Conservation (phyloP, 1,140 invertebrate genomes). For the Sogatella furcifera region DNA sequence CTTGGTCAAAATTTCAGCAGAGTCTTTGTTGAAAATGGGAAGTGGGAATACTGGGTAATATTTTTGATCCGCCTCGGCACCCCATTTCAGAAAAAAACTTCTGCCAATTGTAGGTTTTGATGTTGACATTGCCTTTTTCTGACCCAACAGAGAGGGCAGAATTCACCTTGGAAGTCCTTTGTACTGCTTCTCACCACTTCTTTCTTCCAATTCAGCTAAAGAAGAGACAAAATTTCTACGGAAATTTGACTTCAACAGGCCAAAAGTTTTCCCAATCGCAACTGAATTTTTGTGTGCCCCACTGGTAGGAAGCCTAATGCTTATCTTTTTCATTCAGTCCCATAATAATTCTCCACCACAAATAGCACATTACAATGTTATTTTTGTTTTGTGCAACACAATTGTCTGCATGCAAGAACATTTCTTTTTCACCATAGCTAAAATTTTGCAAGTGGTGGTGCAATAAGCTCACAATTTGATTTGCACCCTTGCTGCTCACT, state of each 20-base stretch:
- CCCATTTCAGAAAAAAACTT: neutral
- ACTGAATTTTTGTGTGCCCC: slow-evolving; percentile 2
- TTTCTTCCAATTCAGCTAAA: neutral
- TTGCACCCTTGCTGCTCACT: slow-evolving; percentile 9
- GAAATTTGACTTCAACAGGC: slow-evolving; percentile 6
- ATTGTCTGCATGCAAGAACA: slow-evolving; percentile 13
- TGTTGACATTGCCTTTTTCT: neutral
- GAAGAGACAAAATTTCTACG: neutral
- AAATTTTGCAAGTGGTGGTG: slow-evolving; percentile 16
- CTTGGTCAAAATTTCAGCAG: no score
- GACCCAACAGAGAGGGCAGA: neutral
- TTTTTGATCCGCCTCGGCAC: neutral
- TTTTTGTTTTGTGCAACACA: slow-evolving; percentile 18
- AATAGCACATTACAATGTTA: slow-evolving; percentile 2
- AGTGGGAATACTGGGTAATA: slow-evolving; percentile 4
- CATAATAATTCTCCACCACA: neutral
- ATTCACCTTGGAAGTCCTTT: neutral
- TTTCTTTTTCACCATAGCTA: slow-evolving; percentile 7
- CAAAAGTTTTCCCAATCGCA: slow-evolving; percentile 13
- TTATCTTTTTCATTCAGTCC: neutral
- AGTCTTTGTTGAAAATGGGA: neutral
- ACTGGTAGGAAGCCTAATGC: neutral
- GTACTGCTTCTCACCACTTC: neutral
- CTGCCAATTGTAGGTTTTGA: neutral
- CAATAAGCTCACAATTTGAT: slow-evolving; percentile 14